A percentile compares a stretch with the other conserved stretches of the same genome.
Conservation (phyloP, 35 echinoderm and acorn worm genomes). For the Eucidaris tribuloides region DNA sequence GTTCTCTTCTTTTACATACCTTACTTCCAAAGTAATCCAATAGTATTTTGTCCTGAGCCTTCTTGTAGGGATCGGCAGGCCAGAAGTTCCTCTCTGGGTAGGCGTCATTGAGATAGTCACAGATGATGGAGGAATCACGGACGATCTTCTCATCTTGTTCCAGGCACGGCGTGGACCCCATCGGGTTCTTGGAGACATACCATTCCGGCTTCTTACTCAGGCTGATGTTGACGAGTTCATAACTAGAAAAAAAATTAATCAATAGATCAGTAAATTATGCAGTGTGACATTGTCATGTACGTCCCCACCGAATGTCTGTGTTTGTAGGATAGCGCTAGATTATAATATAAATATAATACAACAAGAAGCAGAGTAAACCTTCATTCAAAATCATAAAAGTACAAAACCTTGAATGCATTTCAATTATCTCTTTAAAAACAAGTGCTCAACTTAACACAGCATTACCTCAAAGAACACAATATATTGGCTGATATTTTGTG, state of each 20-base stretch:
- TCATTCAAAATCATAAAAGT: too few species aligned
- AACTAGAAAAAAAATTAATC: slow-evolving; percentile 15
- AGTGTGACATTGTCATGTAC: too few species aligned
- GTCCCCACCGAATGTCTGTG: too few species aligned
- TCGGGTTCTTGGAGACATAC: slow-evolving; percentile 51
- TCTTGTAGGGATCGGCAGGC: slow-evolving; percentile 55
- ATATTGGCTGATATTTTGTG: too few species aligned
- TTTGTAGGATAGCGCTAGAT: too few species aligned
- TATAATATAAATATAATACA: too few species aligned
- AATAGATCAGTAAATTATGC: background rate
- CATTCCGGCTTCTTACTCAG: slow-evolving; percentile 56
- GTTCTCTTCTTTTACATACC: too few species aligned
- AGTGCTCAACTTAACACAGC: too few species aligned
- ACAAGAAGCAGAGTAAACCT: too few species aligned
- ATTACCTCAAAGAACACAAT: too few species aligned
- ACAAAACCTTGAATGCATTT: too few species aligned
- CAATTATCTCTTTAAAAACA: too few species aligned
- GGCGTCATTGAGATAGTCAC: slow-evolving; percentile 49
- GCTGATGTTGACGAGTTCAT: slow-evolving; percentile 55
- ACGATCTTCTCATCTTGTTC: slow-evolving; percentile 61
- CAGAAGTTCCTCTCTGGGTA: slow-evolving; percentile 26
- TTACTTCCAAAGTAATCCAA: slow-evolving; percentile 53
- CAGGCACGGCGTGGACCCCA: slow-evolving; percentile 41
- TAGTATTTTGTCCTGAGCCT: slow-evolving; percentile 51
- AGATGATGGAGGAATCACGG: slow-evolving; percentile 50